A percentile compares a stretch with the other conserved stretches of the same genome.
Evolutionary conservation across 2,797 vertebrate species (phyloP).

Genomic region (Sebastes elongatus): DNA sequence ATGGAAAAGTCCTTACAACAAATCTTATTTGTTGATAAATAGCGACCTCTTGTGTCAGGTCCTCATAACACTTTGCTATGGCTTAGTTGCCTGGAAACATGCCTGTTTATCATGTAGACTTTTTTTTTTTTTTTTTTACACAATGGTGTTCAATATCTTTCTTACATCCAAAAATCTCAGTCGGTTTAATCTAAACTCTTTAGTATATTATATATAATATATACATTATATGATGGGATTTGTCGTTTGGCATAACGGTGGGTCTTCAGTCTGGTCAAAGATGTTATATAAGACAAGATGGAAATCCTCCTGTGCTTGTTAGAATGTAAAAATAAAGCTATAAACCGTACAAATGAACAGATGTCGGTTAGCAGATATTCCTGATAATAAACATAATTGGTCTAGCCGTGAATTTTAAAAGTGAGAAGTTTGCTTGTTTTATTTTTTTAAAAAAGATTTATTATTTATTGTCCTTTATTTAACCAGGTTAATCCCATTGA

Average conservation of each 20-base stretch:
- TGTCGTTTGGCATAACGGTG: constrained; percentile 6
- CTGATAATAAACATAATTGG: fast-evolving
- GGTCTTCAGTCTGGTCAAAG: constrained; percentile 22
- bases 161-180: fast-evolving
- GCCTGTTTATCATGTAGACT: constrained; percentile 58
- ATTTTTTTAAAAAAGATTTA: no score
- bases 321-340: not conserved
- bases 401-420: not conserved
- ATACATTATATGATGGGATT: not conserved
- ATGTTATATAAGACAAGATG: constrained; percentile 36
- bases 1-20: not conserved
- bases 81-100: constrained; percentile 49
- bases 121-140: not conserved
- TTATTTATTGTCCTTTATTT: no score
- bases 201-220: not conserved
- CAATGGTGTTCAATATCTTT: not conserved
- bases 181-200: fast-evolving
- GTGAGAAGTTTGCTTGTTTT: fast-evolving
- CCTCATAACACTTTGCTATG: not conserved
- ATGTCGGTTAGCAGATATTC: fast-evolving
- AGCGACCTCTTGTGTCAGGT: constrained; percentile 56
- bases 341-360: not conserved
- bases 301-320: not conserved
- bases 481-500: no score
- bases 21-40: constrained; percentile 12